Evolutionary conservation across 2,113 vertebrate species (phyloP).

Genomic region (Naja naja): DNA sequence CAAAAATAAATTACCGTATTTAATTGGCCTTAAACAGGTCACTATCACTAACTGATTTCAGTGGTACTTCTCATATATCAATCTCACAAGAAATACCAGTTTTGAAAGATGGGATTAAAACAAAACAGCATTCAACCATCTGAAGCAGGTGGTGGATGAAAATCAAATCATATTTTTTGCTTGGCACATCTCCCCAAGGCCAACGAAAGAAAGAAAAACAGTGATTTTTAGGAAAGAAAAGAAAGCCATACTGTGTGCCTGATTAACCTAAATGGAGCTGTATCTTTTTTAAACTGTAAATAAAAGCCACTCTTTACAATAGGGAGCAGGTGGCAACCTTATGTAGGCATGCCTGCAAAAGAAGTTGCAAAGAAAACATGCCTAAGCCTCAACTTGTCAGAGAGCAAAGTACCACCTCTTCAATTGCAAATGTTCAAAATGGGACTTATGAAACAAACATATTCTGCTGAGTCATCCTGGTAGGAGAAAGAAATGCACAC

Average conservation of each 20-base stretch:
- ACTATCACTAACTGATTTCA: background rate
- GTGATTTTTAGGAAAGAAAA: background rate
- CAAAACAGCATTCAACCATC: background rate
- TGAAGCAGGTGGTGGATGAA: background rate
- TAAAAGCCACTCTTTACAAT: background rate
- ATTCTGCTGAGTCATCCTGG: conserved; percentile 1
- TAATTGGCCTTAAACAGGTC: background rate
- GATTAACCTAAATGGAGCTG: background rate
- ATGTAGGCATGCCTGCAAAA: too few species aligned
- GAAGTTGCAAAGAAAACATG: background rate
- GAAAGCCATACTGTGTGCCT: background rate
- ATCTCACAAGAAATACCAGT: background rate
- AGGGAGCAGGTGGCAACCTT: background rate
- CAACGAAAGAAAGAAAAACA: background rate
- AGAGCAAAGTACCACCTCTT: background rate
- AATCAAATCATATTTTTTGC: background rate
- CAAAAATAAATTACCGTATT: background rate
- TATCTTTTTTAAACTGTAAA: background rate
- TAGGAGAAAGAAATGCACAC: background rate
- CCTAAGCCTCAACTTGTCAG: background rate
- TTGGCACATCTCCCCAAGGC: background rate
- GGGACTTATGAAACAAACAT: background rate
- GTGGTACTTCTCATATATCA: background rate
- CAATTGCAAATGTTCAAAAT: background rate
- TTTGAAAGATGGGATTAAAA: background rate